Evolutionary conservation across 2,113 vertebrate species (phyloP), one percentile per base, ranked within the genome.

Genomic region (Myotis lucifugus): DNA sequence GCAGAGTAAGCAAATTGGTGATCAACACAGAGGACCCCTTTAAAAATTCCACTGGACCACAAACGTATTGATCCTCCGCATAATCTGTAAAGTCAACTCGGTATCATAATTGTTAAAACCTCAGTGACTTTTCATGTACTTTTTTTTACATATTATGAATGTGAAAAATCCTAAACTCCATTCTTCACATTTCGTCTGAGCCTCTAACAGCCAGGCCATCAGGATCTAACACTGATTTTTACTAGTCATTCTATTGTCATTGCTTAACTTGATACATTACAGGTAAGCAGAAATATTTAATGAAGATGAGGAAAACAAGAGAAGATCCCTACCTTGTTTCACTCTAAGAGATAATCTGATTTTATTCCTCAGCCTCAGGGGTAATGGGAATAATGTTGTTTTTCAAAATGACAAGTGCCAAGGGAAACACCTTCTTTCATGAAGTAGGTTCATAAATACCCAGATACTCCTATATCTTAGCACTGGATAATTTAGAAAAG

Each of bases 1-100:
- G 99, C 95, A 98, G 99, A 98, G 99, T 99, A 93, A 72, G 99
- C 97, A 69, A 48, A n/a, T 50, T 72, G 64, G 37, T 82, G 21
- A 5, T 82, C 18, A n/a, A 42, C 46, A 9, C 12, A n/a, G 21
- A 69, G 29, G 32, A 54, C 7, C 7, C 21, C 21, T 48, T 67
- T 6, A 32, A n/a, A 59, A 66, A 56, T 27, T 21, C 19, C 21
- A 10, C 2, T 54, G 48, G 48, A 27, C 6, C 46, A 12, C 25
- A 8, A 59, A 85, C 61, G 29, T 40, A 10, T 27, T 82, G 67
- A 40, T 52, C 88, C 14, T 72, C 48, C 17, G 85, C 11, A n/a
- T 69, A 48, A 59, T 78, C 37, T 82, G 9, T 29, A 42, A 89
- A 72, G n/a, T 73, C 79, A 82, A 37, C 40, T 74, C 14, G 50